These are phyloP conservation scores for Agrochola lychnidis DNA, from an alignment of 2,888 invertebrate species.

Conservation along the genomic window DNA sequence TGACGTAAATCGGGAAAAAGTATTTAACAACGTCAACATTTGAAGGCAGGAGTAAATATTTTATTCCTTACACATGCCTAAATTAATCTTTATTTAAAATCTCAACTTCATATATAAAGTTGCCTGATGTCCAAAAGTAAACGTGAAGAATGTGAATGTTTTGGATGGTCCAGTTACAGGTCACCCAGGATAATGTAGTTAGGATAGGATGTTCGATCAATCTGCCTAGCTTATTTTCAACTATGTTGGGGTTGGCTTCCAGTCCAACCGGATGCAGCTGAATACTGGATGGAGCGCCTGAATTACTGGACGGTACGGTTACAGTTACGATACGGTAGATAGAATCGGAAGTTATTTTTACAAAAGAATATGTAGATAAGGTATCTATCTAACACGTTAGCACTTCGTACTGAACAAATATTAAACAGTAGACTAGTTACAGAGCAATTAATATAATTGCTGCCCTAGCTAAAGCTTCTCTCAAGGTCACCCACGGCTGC, in stretches of 20 bases:
- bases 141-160: too few relatives aligned
- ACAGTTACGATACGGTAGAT: too few relatives aligned
- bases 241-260: not conserved
- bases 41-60: too few relatives aligned
- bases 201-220: not conserved
- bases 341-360: too few relatives aligned
- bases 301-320: not conserved
- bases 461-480: not conserved
- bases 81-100: not conserved
- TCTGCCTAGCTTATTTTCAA: not conserved
- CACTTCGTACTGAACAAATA: not conserved
- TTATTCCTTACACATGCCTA: not conserved
- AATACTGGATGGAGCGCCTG: not conserved
- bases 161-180: not conserved
- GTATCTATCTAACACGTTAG: not conserved
- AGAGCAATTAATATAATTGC: constrained; percentile 10
- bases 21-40: too few relatives aligned
- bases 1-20: too few relatives aligned
- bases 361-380: too few relatives aligned
- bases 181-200: not conserved
- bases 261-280: not conserved
- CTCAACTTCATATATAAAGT: not conserved
- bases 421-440: not conserved
- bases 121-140: not conserved
- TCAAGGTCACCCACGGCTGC: too few relatives aligned